Percentiles rank a stretch among this genome's conserved stretches.
phyloP scores from a whole-genome alignment of 2,797 vertebrate species.

The Anguilla marmorata region DNA sequence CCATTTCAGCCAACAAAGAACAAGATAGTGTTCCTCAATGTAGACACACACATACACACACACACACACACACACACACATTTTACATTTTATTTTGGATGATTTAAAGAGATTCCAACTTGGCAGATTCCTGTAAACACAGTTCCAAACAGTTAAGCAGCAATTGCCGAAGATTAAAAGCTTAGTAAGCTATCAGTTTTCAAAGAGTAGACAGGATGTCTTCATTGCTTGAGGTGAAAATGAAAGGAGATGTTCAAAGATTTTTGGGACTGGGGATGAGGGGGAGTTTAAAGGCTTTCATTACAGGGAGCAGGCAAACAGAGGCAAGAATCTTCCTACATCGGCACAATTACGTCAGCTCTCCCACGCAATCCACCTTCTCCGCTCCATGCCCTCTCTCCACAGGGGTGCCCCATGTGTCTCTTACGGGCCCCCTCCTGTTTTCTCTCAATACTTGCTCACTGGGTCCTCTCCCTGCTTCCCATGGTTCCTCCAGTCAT shows the following conservation, averaged over 20 bases:
- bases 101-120: slow-evolving; percentile 29
- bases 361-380: neutral
- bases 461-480: neutral
- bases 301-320: slow-evolving; percentile 16
- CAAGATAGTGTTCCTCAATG: no score
- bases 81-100: slow-evolving; percentile 19
- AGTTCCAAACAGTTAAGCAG: slow-evolving; percentile 35
- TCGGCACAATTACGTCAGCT: neutral
- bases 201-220: slow-evolving; percentile 43
- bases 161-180: slow-evolving; percentile 44
- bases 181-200: slow-evolving; percentile 47
- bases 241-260: slow-evolving; percentile 39
- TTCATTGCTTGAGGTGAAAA: slow-evolving; percentile 37
- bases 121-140: slow-evolving; percentile 40
- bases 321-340: neutral
- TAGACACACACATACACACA: neutral
- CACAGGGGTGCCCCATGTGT: slow-evolving; percentile 10
- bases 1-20: no score
- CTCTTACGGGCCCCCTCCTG: neutral
- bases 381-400: neutral
- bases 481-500: neutral
- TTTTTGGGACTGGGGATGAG: slow-evolving; percentile 15
- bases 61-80: neutral
- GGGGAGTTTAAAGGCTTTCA: slow-evolving; percentile 29
- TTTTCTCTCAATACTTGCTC: neutral